A percentile compares a stretch with the other conserved stretches of the same genome.
Evolutionary conservation across 2,888 invertebrate genomes (phyloP).

Genomic region (Andrena camellia): DNA sequence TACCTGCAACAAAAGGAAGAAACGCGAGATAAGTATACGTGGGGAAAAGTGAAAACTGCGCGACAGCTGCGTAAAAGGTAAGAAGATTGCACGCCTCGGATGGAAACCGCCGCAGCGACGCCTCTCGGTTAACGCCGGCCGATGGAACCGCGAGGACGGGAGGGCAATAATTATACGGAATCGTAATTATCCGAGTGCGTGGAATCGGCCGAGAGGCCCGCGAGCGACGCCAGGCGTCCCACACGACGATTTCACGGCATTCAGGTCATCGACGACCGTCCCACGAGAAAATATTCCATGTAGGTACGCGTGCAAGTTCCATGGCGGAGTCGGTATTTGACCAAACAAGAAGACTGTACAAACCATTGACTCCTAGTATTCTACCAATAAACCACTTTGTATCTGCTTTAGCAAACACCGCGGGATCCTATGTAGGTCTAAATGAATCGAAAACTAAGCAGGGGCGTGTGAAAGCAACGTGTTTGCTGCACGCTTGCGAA

Average conservation of each 20-base stretch:
- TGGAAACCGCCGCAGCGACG: constrained; percentile 17
- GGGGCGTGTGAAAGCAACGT: too few species aligned
- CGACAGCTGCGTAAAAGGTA: constrained; percentile 14
- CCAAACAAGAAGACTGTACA: constrained; percentile 4
- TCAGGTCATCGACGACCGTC: constrained; percentile 75
- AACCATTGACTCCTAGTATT: too few species aligned
- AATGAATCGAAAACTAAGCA: too few species aligned
- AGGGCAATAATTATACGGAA: constrained; percentile 55
- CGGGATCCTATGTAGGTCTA: too few species aligned
- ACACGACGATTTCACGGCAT: constrained; percentile 73
- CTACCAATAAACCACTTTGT: too few species aligned
- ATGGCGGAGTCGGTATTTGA: constrained; percentile 4
- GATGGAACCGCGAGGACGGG: constrained; percentile 6
- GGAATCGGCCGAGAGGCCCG: constrained; percentile 57
- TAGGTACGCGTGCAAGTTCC: constrained; percentile 29
- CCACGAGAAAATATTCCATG: constrained; percentile 69
- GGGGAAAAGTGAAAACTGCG: constrained; percentile 33
- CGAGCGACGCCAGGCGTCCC: constrained; percentile 54
- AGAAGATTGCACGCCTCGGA: constrained; percentile 19
- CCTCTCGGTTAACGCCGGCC: constrained; percentile 6
- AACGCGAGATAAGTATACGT: not conserved
- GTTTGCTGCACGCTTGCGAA: too few species aligned
- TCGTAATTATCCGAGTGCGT: constrained; percentile 62
- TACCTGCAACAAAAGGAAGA: constrained; percentile 54
- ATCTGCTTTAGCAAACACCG: too few species aligned